Base-by-base conservation (phyloP, 2,888 invertebrate genomes). In the Synergus gifuensis region DNA sequence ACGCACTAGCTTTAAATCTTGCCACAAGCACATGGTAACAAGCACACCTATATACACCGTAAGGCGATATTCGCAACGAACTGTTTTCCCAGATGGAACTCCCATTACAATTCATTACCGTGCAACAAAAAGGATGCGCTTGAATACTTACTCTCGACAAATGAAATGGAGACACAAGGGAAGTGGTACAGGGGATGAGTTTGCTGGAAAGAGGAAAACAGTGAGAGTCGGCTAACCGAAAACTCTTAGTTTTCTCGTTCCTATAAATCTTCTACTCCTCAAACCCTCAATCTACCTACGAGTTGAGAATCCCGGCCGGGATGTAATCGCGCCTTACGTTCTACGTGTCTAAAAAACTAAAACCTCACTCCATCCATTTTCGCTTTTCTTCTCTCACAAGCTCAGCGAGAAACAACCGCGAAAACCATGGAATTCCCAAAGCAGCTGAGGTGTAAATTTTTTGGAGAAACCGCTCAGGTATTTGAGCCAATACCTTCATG, bases 81-180 rank as follows among this genome's bases (percentile, higher is more conserved):
- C 64, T 76, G 81, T 82, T 84, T 85, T 83, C 82, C 79, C 79
- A 73, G 79, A 69, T 79, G 77, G 76, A 83, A 80, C 77, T 69
- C 81, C 82, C 81, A 84, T 83, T 85, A 82, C 84, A 84, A 87
- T 88, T 86, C 83, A 86, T 87, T 86, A 86, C 79, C 64, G 79
- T 64, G 79, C 77, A 83, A 82, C 83, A 85, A 85, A 87, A 84
- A 82, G 81, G 79, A 81, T 84, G 78, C 77, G 77, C 62, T 79
- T 62, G 79, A 81, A 81, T 80, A 85, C 80, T 80, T 76, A 28
- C 28, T 62, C 62, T 62, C 62, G 62, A 28, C 62, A 28, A 62
- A 62, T 28, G 44, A 78, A 81, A 77, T 67, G 76, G 81, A 80
- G 78, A 62, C 62, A 42, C 62, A 60, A 62, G 78, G 76, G 73